Percentiles rank a stretch among this genome's conserved stretches.
Conservation (phyloP, 2,888 invertebrate genomes). For the Phengaris arion region DNA sequence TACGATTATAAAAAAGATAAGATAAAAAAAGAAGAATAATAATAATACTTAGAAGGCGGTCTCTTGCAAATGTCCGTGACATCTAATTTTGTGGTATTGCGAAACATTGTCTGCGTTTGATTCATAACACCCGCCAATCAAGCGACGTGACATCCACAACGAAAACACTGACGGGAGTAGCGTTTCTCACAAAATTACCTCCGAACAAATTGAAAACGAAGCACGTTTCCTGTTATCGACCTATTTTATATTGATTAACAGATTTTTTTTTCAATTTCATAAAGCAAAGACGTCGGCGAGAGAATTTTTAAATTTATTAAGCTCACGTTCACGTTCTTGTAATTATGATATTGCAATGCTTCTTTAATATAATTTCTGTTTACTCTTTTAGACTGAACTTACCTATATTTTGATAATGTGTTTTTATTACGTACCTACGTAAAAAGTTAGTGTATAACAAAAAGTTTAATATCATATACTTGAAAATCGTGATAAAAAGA, state of each 20-base stretch:
- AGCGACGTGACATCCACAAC: conserved; percentile 9
- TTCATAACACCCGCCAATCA: conserved; percentile 24
- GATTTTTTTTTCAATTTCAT: conserved; percentile 10
- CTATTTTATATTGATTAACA: conserved; percentile 16
- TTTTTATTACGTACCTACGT: too few species aligned
- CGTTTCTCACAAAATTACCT: conserved; percentile 20
- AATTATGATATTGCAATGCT: conserved; percentile 1
- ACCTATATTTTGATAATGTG: not conserved
- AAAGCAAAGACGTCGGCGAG: conserved; percentile 12
- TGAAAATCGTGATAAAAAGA: too few species aligned
- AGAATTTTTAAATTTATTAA: conserved; percentile 8
- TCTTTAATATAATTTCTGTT: not conserved
- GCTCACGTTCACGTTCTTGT: conserved; percentile 1
- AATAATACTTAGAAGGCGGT: not conserved
- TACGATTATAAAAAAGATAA: too few species aligned
- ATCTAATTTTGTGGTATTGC: not conserved
- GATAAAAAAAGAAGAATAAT: too few species aligned
- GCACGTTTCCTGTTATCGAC: conserved; percentile 25
- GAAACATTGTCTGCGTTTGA: conserved; percentile 13
- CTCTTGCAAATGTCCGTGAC: not conserved
- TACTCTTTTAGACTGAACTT: not conserved
- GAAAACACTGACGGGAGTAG: conserved; percentile 16
- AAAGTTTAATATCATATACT: too few species aligned
- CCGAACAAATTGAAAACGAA: conserved; percentile 24
- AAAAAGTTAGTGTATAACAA: too few species aligned